phyloP scores from a whole-genome alignment of 2,113 vertebrate species.

The Channa maculata region DNA sequence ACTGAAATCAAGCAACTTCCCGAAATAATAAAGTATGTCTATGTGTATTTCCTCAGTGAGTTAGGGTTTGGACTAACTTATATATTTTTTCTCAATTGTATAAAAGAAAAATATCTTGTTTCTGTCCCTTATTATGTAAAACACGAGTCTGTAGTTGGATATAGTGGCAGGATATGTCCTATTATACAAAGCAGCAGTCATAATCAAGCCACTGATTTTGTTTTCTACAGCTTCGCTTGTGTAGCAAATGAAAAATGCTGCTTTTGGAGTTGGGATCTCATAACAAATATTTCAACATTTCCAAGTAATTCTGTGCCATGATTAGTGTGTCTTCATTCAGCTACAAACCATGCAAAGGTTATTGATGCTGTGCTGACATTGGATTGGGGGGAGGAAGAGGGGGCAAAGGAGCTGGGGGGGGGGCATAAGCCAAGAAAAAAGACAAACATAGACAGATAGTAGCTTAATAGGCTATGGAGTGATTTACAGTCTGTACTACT shows the following conservation, averaged over 20 bases:
- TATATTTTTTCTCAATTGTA: neutral
- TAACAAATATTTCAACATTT: constrained; percentile 25
- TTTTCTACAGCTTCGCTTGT: constrained; percentile 12
- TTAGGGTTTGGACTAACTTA: neutral
- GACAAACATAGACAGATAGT: constrained; percentile 47
- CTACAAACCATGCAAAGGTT: constrained; percentile 58
- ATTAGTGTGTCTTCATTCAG: constrained; percentile 45
- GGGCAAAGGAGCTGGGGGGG: too few species aligned
- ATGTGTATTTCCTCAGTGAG: neutral
- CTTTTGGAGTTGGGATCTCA: neutral
- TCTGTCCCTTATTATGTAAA: neutral
- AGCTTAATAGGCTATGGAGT: constrained; percentile 51
- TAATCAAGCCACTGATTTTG: constrained; percentile 15
- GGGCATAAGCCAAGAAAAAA: constrained; percentile 35
- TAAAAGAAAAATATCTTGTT: neutral
- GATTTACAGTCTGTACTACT: constrained; percentile 60
- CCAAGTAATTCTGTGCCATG: constrained; percentile 19
- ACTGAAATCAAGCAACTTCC: constrained; percentile 35
- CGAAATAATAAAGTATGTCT: constrained; percentile 2
- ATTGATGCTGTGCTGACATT: constrained; percentile 61
- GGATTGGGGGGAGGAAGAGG: constrained; percentile 11
- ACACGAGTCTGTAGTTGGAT: neutral
- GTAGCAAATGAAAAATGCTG: constrained; percentile 14
- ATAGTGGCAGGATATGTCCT: constrained; percentile 23
- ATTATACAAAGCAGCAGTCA: constrained; percentile 21